A percentile compares a stretch with the other conserved stretches of the same genome.
Evolutionary conservation across 2,888 invertebrate species (phyloP).

Genomic region (Agriopis aurantiaria): DNA sequence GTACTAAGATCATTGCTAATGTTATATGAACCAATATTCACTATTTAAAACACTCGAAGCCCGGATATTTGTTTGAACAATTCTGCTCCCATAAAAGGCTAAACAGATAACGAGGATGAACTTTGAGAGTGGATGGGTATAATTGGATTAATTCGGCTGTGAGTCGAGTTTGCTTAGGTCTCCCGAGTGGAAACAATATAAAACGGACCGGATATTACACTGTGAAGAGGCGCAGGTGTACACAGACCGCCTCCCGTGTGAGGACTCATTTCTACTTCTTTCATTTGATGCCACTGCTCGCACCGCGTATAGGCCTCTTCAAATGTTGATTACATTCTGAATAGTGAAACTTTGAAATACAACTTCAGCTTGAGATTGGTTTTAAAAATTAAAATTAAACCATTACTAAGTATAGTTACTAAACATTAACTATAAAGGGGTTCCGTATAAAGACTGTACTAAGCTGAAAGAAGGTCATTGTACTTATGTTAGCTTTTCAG

Average conservation of each 20-base stretch:
- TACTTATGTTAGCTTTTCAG: too few relatives aligned
- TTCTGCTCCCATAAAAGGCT: conserved; percentile 48
- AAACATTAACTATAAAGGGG: not conserved
- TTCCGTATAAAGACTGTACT: too few relatives aligned
- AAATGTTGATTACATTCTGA: conserved; percentile 34
- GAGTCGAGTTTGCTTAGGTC: conserved; percentile 78
- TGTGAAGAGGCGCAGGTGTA: conserved; percentile 78
- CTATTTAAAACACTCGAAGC: conserved; percentile 28
- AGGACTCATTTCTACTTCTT: conserved; percentile 69
- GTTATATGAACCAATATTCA: conserved; percentile 15
- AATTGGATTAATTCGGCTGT: conserved; percentile 77
- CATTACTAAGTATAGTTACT: not conserved
- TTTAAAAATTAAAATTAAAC: not conserved
- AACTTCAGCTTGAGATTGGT: not conserved
- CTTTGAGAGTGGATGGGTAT: conserved; percentile 65
- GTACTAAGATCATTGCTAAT: not conserved
- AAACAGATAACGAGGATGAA: conserved; percentile 60
- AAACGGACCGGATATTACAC: conserved; percentile 82
- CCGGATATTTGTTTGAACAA: conserved; percentile 43
- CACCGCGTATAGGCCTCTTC: conserved; percentile 19
- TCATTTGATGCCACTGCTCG: conserved; percentile 56
- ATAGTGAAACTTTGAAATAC: conserved; percentile 15
- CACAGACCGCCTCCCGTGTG: conserved; percentile 66
- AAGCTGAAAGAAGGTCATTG: too few relatives aligned
- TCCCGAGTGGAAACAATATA: conserved; percentile 75